phyloP scores from a whole-genome alignment of 1,140 invertebrate species.

The Drosophila sechellia region DNA sequence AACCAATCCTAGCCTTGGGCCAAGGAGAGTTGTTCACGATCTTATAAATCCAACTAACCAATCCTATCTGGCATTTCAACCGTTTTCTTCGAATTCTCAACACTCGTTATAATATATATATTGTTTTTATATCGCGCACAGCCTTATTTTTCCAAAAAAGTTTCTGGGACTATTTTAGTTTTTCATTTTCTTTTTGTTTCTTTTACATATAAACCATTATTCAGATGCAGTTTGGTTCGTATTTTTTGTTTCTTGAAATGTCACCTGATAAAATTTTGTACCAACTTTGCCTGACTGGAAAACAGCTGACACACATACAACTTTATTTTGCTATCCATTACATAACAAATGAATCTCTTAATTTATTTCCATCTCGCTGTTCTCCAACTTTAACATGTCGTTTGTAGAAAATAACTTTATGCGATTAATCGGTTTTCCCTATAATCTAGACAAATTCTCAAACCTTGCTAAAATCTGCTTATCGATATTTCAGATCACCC shows the following conservation, averaged over 20 bases:
- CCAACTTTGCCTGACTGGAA: slow-evolving; percentile 67
- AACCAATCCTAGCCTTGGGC: slow-evolving; percentile 10
- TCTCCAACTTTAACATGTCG: slow-evolving; percentile 39
- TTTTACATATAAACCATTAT: slow-evolving; percentile 49
- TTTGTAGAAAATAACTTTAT: slow-evolving; percentile 52
- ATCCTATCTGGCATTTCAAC: slow-evolving; percentile 1
- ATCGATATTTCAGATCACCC: slow-evolving; percentile 22
- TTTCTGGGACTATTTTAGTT: slow-evolving; percentile 32
- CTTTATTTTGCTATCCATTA: slow-evolving; percentile 28
- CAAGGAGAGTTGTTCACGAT: slow-evolving; percentile 6
- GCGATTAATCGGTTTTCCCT: slow-evolving; percentile 2
- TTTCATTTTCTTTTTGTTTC: slow-evolving; percentile 18
- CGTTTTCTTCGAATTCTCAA: slow-evolving; percentile 16
- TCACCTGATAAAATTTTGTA: slow-evolving; percentile 79
- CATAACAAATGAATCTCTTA: slow-evolving; percentile 22
- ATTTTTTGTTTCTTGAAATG: slow-evolving; percentile 44
- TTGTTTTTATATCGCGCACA: slow-evolving; percentile 71
- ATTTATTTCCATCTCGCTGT: slow-evolving; percentile 17
- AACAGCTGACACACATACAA: slow-evolving; percentile 29
- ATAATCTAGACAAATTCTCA: slow-evolving; percentile 1
- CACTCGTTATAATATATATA: slow-evolving; percentile 40
- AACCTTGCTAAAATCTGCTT: slow-evolving; percentile 13
- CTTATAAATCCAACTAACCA: slow-evolving; percentile 21
- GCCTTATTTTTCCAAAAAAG: slow-evolving; percentile 71
- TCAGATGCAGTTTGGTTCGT: slow-evolving; percentile 20